Conservation (phyloP, 1,140 invertebrate genomes). For the Neocloeon triangulifer region DNA sequence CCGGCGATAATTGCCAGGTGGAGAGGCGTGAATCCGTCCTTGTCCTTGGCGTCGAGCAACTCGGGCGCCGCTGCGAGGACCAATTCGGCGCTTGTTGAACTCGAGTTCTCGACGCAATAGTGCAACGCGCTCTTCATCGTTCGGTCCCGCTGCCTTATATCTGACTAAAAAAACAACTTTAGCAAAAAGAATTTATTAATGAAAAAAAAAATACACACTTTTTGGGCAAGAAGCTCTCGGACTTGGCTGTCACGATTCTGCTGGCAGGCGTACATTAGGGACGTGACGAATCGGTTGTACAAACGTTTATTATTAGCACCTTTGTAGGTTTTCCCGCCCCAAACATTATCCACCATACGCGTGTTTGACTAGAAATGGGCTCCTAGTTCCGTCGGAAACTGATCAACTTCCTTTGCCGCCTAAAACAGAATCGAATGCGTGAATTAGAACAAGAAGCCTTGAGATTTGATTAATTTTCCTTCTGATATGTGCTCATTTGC, state of each 20-base stretch:
- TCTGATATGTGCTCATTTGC: too few species aligned
- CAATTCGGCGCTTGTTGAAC: conserved; percentile 36
- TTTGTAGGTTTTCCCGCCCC: too few species aligned
- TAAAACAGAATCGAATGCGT: too few species aligned
- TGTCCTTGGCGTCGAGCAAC: conserved; percentile 58
- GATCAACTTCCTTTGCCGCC: too few species aligned
- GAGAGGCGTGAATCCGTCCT: conserved; percentile 81
- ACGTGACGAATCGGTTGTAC: too few species aligned
- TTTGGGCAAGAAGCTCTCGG: conserved; percentile 15
- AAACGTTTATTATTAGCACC: too few species aligned
- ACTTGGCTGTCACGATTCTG: conserved; percentile 28
- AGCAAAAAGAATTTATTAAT: conserved; percentile 3
- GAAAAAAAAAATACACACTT: conserved; percentile 6
- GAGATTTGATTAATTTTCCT: too few species aligned
- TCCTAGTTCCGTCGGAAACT: too few species aligned
- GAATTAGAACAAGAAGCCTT: too few species aligned
- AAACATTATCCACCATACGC: too few species aligned
- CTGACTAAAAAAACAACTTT: conserved; percentile 26
- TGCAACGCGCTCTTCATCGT: conserved; percentile 73
- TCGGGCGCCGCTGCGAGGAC: conserved; percentile 46
- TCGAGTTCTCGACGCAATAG: conserved; percentile 61
- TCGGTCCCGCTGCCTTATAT: conserved; percentile 47
- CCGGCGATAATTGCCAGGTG: conserved; percentile 85
- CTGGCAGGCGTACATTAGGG: conserved; percentile 76
- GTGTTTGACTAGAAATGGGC: too few species aligned